A percentile compares a stretch with the other conserved stretches of the same genome.
phyloP scores from a whole-genome alignment of 1,140 invertebrate genomes.

The Homarus americanus region DNA sequence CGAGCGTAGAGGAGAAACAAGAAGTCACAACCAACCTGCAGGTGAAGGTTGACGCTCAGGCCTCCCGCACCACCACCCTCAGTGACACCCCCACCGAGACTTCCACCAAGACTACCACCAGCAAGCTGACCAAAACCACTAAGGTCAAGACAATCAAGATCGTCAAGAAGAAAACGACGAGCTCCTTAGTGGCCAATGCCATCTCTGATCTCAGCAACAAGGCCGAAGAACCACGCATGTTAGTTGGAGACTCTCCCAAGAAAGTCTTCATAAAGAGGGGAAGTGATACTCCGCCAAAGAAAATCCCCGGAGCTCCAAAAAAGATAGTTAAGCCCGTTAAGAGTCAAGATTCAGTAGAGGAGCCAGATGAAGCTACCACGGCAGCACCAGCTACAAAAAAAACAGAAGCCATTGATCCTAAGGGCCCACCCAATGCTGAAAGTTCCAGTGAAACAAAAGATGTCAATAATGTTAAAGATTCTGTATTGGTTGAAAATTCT shows the following conservation, averaged over 20 bases:
- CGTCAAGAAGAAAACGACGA: slow-evolving; percentile 47
- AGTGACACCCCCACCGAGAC: slow-evolving; percentile 23
- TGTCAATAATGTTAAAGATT: not conserved
- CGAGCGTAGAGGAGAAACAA: not conserved
- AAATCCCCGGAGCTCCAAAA: slow-evolving; percentile 12
- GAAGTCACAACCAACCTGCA: slow-evolving; percentile 10
- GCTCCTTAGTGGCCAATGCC: slow-evolving; percentile 57
- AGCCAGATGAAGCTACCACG: not conserved
- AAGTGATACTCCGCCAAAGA: not conserved
- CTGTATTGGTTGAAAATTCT: not conserved
- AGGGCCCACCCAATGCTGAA: not conserved
- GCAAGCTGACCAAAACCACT: slow-evolving; percentile 42
- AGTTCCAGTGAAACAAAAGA: not conserved
- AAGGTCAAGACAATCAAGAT: slow-evolving; percentile 62
- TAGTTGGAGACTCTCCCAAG: slow-evolving; percentile 12
- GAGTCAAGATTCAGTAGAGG: not conserved
- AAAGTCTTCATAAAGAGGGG: not conserved
- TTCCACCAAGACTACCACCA: slow-evolving; percentile 48
- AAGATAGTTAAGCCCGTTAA: slow-evolving; percentile 2
- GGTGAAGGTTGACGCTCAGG: not conserved
- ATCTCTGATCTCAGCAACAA: slow-evolving; percentile 51
- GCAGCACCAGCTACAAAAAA: not conserved
- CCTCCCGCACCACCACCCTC: slow-evolving; percentile 22
- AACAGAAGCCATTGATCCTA: not conserved
- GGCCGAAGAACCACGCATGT: slow-evolving; percentile 18